Percentiles rank a stretch among this genome's conserved stretches.
Evolutionary conservation across 2,888 invertebrate genomes (phyloP).

Genomic region (Polylopha cassiicola): DNA sequence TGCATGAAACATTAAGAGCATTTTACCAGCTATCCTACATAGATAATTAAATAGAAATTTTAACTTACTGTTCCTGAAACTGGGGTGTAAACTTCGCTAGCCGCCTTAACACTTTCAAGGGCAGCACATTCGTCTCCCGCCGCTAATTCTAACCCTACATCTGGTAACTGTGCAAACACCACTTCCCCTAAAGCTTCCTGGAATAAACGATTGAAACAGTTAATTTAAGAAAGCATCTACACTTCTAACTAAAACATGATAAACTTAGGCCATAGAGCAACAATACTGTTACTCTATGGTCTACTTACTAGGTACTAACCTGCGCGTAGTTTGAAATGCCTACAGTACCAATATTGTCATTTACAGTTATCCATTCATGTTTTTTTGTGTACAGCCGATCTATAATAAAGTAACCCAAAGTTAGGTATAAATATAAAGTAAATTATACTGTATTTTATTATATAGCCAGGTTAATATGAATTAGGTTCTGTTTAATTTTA

Average conservation of each 20-base stretch:
- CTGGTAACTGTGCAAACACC: conserved; percentile 91
- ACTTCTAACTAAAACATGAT: too few relatives aligned
- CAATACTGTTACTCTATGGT: not conserved
- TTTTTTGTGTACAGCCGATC: conserved; percentile 86
- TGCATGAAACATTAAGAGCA: too few relatives aligned
- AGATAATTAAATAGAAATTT: not conserved
- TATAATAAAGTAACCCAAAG: conserved; percentile 45
- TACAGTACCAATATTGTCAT: conserved; percentile 84
- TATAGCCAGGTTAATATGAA: not conserved
- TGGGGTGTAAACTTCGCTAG: conserved; percentile 90
- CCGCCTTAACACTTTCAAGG: conserved; percentile 94
- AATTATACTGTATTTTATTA: not conserved
- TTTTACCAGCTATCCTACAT: too few relatives aligned
- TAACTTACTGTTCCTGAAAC: conserved; percentile 81
- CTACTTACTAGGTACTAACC: conserved; percentile 45
- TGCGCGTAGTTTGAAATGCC: conserved; percentile 93
- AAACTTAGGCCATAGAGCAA: not conserved
- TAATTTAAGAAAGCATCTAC: not conserved
- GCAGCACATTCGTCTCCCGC: conserved; percentile 91
- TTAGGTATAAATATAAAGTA: not conserved
- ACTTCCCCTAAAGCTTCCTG: conserved; percentile 94
- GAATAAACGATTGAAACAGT: conserved; percentile 26
- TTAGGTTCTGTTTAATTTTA: too few relatives aligned
- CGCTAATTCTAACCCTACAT: conserved; percentile 79
- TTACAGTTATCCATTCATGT: conserved; percentile 91